A percentile compares a stretch with the other conserved stretches of the same genome.
These are phyloP conservation scores for Ambastaia sidthimunki DNA, from an alignment of 2,797 vertebrate species.

Conservation along the genomic window DNA sequence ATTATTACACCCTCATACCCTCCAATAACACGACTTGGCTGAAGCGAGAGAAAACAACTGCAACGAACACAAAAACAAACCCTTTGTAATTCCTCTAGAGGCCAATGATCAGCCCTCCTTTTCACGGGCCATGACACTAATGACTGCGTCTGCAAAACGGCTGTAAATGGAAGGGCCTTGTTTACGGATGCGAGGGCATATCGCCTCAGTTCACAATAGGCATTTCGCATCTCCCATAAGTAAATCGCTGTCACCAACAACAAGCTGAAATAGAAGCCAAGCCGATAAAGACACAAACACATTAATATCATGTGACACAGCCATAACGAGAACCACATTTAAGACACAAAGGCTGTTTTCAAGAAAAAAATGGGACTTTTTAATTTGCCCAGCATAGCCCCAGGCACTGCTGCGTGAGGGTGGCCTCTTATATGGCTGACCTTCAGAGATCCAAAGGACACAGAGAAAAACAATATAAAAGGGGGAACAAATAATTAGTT, in stretches of 20 bases:
- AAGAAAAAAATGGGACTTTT: conserved; percentile 49
- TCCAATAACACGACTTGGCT: background rate
- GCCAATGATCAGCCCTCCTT: conserved; percentile 43
- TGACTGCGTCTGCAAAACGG: conserved; percentile 62
- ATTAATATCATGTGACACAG: background rate
- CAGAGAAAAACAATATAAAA: background rate
- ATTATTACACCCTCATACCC: conserved; percentile 45
- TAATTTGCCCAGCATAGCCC: background rate
- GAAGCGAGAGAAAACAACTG: background rate
- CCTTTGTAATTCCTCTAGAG: background rate
- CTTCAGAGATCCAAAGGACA: conserved; percentile 4
- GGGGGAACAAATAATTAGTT: conserved; percentile 9
- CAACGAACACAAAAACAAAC: conserved; percentile 53
- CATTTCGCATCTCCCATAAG: conserved; percentile 12
- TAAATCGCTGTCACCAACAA: background rate
- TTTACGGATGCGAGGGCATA: conserved; percentile 65
- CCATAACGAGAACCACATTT: conserved; percentile 60
- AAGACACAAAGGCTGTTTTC: conserved; percentile 52
- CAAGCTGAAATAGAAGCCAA: background rate
- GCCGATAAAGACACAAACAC: background rate
- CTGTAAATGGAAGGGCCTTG: conserved; percentile 65
- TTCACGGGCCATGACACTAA: conserved; percentile 61
- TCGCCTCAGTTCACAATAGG: conserved; percentile 50
- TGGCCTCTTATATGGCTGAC: conserved; percentile 20
- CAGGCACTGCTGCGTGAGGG: background rate